These are phyloP conservation scores for Pseudotriccus pelzelni DNA, from an alignment of 2,797 vertebrate genomes.

Conservation along the genomic window DNA sequence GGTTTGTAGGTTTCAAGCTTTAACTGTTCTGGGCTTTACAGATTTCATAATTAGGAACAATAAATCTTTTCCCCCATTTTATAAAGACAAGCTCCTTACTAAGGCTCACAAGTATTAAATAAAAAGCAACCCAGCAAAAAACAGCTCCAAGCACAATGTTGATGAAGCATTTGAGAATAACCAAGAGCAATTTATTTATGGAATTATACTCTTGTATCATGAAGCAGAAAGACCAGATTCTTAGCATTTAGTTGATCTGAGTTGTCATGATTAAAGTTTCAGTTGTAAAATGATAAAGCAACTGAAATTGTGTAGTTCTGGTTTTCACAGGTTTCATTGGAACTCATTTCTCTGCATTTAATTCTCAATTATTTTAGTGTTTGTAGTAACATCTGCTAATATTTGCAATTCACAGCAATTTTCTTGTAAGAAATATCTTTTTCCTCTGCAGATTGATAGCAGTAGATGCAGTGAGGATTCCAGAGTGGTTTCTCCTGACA, in stretches of 20 bases:
- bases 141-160: neutral
- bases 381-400: neutral
- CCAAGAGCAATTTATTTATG: neutral
- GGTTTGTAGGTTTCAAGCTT: neutral
- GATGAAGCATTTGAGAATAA: neutral
- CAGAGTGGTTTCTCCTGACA: neutral
- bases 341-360: neutral
- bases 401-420: neutral
- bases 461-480: neutral
- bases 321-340: neutral
- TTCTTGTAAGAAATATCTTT: neutral
- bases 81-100: neutral
- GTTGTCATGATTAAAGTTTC: neutral
- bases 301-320: neutral
- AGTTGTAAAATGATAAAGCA: neutral
- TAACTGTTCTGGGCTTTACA: neutral
- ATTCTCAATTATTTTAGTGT: neutral
- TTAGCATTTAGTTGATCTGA: neutral
- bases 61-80: neutral
- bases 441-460: neutral
- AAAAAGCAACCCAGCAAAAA: neutral
- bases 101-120: neutral
- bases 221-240: neutral
- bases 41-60: neutral
- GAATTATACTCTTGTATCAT: neutral